Percentiles rank a stretch among this genome's conserved stretches.
These are phyloP conservation scores for Dryobota labecula DNA, from an alignment of 2,888 invertebrate genomes.

Conservation along the genomic window DNA sequence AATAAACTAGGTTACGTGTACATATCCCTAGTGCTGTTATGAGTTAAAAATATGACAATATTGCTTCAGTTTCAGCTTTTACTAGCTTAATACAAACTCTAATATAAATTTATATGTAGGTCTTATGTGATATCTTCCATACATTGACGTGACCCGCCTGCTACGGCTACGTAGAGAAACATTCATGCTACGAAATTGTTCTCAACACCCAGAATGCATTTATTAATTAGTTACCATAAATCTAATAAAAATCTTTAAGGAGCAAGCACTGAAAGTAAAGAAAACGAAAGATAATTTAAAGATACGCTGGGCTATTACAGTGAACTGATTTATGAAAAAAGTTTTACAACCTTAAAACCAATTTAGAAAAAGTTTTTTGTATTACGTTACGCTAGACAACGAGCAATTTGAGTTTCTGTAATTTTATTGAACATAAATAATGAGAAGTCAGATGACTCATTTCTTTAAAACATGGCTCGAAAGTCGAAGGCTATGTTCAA, in stretches of 20 bases:
- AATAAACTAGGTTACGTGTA: constrained; percentile 37
- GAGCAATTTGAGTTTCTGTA: constrained; percentile 72
- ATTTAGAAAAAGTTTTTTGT: constrained; percentile 80
- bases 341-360: constrained; percentile 80
- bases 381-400: constrained; percentile 74
- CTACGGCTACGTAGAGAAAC: neutral
- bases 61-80: constrained; percentile 28
- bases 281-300: constrained; percentile 74
- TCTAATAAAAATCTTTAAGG: constrained; percentile 34
- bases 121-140: neutral
- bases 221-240: constrained; percentile 42
- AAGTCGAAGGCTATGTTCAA: constrained; percentile 42
- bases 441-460: constrained; percentile 48
- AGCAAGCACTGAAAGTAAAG: constrained; percentile 65
- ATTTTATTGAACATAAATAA: constrained; percentile 67
- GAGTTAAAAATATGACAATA: constrained; percentile 18
- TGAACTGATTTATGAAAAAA: constrained; percentile 83
- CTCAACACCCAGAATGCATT: constrained; percentile 1
- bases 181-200: neutral
- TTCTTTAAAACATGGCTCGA: constrained; percentile 29
- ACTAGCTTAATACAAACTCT: neutral
- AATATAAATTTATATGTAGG: neutral
- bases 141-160: neutral
- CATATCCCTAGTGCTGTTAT: constrained; percentile 14
- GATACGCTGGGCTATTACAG: constrained; percentile 74